phyloP scores from a whole-genome alignment of 2,113 vertebrate genomes.

The Symphodus melops region DNA sequence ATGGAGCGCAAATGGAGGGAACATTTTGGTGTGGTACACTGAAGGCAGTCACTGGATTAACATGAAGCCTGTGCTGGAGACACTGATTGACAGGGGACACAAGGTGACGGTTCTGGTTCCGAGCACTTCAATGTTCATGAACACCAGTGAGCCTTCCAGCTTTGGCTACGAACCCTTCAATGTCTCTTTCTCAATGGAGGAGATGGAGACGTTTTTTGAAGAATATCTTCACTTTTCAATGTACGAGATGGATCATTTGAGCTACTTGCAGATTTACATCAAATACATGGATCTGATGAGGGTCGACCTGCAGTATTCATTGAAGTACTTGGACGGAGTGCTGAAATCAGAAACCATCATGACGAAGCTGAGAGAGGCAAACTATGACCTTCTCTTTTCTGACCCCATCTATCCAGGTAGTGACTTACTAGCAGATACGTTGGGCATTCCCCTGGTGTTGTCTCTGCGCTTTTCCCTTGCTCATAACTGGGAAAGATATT shows the following conservation, averaged over 20 bases:
- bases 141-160: constrained; percentile 35
- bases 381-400: constrained; percentile 77
- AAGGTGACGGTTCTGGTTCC: constrained; percentile 78
- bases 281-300: constrained; percentile 34
- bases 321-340: constrained; percentile 66
- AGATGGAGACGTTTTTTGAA: constrained; percentile 36
- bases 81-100: constrained; percentile 74
- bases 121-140: constrained; percentile 44
- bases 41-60: constrained; percentile 88
- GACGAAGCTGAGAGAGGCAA: constrained; percentile 66
- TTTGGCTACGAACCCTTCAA: constrained; percentile 68
- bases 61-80: constrained; percentile 78
- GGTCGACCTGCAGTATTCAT: not conserved
- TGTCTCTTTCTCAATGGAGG: constrained; percentile 31
- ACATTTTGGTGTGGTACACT: constrained; percentile 83
- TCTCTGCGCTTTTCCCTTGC: constrained; percentile 72
- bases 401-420: constrained; percentile 71
- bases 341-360: constrained; percentile 72
- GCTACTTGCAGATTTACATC: constrained; percentile 48
- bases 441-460: constrained; percentile 75
- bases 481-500: constrained; percentile 69
- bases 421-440: constrained; percentile 76
- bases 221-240: constrained; percentile 64
- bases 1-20: constrained; percentile 69
- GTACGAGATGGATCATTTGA: constrained; percentile 70